phyloP scores from a whole-genome alignment of 2,797 vertebrate species.

The Rhincodon typus region DNA sequence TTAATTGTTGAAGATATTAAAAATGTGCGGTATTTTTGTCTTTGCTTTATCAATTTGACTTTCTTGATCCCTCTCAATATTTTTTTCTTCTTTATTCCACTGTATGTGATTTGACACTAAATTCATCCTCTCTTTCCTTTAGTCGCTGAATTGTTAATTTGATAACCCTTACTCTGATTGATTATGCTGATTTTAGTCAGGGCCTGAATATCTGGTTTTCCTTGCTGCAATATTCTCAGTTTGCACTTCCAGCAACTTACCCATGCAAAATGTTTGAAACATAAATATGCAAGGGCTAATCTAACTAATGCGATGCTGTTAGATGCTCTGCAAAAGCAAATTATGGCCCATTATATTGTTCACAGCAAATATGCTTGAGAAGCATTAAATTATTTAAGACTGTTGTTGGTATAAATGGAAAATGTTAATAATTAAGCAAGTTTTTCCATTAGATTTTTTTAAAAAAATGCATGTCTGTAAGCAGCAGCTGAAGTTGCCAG shows the following conservation, averaged over 20 bases:
- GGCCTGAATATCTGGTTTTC: neutral
- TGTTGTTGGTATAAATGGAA: conserved; percentile 24
- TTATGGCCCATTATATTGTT: conserved; percentile 29
- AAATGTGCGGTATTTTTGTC: neutral
- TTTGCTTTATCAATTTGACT: neutral
- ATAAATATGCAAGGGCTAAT: neutral
- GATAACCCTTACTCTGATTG: neutral
- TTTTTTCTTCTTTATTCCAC: neutral
- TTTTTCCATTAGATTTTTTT: conserved; percentile 27
- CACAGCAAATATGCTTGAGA: conserved; percentile 19
- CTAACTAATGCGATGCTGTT: neutral
- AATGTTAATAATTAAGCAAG: conserved; percentile 32
- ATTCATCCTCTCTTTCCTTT: neutral
- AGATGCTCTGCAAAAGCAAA: neutral
- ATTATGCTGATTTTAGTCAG: neutral
- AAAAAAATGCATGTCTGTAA: neutral
- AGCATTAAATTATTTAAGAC: conserved; percentile 31
- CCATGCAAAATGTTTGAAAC: neutral
- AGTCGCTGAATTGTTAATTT: neutral
- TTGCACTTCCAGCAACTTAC: neutral
- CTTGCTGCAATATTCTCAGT: neutral
- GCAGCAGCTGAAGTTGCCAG: too few species aligned
- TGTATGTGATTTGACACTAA: neutral
- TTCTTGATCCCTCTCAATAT: neutral
- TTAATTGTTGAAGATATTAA: neutral